These are phyloP conservation scores for Gymnosoma rotundatum DNA, from an alignment of 2,888 invertebrate species.

Conservation along the genomic window DNA sequence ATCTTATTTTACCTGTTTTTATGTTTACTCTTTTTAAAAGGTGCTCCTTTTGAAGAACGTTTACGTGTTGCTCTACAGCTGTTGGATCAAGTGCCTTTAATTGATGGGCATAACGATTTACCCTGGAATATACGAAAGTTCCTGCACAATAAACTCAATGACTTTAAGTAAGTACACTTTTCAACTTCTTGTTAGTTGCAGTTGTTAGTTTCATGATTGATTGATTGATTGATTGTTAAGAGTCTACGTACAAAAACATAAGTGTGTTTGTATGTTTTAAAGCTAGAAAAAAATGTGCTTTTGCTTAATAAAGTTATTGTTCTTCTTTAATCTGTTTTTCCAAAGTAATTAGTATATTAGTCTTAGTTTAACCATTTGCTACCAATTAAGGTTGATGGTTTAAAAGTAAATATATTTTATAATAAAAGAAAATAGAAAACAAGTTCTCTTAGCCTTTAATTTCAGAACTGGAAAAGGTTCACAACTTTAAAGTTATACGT, in stretches of 20 bases:
- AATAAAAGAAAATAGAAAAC: no score
- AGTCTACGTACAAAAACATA: neutral
- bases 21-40: slow-evolving; percentile 76
- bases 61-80: slow-evolving; percentile 88
- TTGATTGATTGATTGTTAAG: slow-evolving; percentile 37
- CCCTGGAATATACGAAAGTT: slow-evolving; percentile 96
- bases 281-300: neutral
- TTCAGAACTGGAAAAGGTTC: no score
- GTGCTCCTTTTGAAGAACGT: slow-evolving; percentile 89
- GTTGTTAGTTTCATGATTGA: slow-evolving; percentile 59
- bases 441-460: no score
- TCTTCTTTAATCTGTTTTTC: neutral
- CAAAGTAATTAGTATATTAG: neutral
- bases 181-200: slow-evolving; percentile 20
- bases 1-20: slow-evolving; percentile 1
- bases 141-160: slow-evolving; percentile 92
- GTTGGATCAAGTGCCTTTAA: slow-evolving; percentile 89
- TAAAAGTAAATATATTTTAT: no score
- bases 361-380: neutral
- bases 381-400: no score
- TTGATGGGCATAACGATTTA: slow-evolving; percentile 94
- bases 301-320: slow-evolving; percentile 8
- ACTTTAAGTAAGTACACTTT: slow-evolving; percentile 85
- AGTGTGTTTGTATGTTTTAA: no score
- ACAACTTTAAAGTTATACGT: no score